Percentiles rank a stretch among this genome's conserved stretches.
Conservation (phyloP, 2,113 vertebrate species). For the Hypocryptadius cinnamomeus region DNA sequence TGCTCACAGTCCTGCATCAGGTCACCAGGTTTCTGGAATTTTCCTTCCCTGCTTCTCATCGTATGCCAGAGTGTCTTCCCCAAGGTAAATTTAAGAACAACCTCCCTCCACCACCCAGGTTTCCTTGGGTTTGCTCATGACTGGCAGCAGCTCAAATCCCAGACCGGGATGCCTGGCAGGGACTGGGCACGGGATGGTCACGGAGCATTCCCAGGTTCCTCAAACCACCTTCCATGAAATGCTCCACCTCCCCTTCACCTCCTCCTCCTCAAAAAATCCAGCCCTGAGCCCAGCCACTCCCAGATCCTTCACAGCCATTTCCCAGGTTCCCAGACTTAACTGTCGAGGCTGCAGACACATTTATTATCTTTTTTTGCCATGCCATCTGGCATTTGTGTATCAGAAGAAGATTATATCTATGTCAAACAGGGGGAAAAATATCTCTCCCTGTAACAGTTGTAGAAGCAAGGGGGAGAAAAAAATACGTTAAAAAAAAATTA, state of each 20-base stretch:
- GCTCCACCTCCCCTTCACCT: background rate
- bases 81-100: background rate
- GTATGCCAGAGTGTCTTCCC: background rate
- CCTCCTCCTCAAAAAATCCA: accelerated
- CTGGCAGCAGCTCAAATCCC: background rate
- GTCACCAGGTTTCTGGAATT: accelerated
- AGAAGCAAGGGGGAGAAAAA: background rate
- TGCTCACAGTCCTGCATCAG: background rate
- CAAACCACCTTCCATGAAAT: background rate
- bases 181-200: too few species aligned
- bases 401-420: slow-evolving; percentile 54
- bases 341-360: slow-evolving; percentile 46
- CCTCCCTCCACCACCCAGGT: accelerated
- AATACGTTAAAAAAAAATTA: background rate
- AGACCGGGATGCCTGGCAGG: accelerated
- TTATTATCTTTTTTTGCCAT: slow-evolving; percentile 53
- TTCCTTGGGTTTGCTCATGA: background rate
- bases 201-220: background rate
- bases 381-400: slow-evolving; percentile 65
- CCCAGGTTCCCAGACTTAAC: slow-evolving; percentile 45
- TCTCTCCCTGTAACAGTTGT: slow-evolving; percentile 52
- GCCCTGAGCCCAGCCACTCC: background rate
- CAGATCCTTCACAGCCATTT: background rate
- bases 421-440: slow-evolving; percentile 46
- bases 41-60: background rate